Base-by-base conservation (phyloP, 2,888 invertebrate species). In the Mimumesa dahlbomi region DNA sequence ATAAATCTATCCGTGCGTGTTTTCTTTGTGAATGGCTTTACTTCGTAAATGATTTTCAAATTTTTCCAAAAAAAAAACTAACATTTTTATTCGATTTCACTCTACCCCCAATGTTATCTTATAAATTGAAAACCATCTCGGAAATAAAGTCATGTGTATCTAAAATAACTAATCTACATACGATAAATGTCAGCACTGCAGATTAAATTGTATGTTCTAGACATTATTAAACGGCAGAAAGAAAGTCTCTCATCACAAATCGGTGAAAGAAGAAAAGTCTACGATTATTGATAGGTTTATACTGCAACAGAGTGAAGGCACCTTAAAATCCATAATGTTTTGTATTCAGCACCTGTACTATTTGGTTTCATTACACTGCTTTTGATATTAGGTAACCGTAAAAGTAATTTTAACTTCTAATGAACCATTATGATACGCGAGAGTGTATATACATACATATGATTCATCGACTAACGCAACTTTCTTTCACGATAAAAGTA, bases 301-400 rank as follows among this genome's bases (percentile, higher is more conserved):
- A 54, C 43, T 66, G 62, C 45, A 50, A 63, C 59, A 63, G 67
- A 73, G 67, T 56, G 56, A 77, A 77, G 77, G 78, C 77, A 77
- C 78, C 71, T 77, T 67, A 68, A 65, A 63, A 62, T 75, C 56
- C 48, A 54, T 58, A 45, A 48, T 49, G 18, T 72, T 64, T 22
- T 43, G 49, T 74, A 36, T 77, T 40, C 64, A 74, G 73, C 78
- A 70, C 66, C 78, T 67, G 52, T 52, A 53, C 58, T 58, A 58
- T 76, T 65, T 66, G 49, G 46, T 56, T 66, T 69, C 38, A 59
- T 46, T 18, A 46, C 19, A 46, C 53, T 46, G 57, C 52, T 52
- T 53, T 21, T 16, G 22, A 14, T 19, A 29, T 29, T 36, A n/a
- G 19, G n/a, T n/a, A n/a, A n/a, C n/a, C n/a, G n/a, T n/a, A n/a